Percentiles rank a stretch among this genome's conserved stretches.
Evolutionary conservation across 2,113 vertebrate species (phyloP).

Genomic region (Vulpes vulpes): DNA sequence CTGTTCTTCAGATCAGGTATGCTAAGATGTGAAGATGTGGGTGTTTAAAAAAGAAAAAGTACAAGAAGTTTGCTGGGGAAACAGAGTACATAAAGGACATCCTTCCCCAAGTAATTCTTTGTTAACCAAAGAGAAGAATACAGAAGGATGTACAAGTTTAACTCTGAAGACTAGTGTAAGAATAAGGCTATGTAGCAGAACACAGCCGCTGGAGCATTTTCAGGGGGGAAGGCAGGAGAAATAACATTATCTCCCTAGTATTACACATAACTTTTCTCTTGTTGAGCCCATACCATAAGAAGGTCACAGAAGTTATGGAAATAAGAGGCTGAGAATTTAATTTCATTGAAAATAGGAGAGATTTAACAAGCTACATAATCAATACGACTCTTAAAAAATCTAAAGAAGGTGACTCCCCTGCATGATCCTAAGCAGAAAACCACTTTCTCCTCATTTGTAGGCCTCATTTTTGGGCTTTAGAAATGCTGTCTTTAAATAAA

Average conservation of each 20-base stretch:
- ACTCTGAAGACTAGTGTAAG: conserved; percentile 18
- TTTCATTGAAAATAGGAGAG: not conserved
- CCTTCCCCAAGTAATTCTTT: not conserved
- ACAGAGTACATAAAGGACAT: not conserved
- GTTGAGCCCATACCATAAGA: not conserved
- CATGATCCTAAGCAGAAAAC: not conserved
- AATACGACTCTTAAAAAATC: conserved; percentile 28
- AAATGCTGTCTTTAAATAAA: conserved; percentile 38
- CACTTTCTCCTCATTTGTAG: not conserved
- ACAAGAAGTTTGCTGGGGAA: not conserved
- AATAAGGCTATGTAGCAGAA: not conserved
- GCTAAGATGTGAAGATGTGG: not conserved
- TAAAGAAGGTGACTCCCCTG: not conserved
- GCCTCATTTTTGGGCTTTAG: not conserved
- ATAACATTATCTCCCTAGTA: not conserved
- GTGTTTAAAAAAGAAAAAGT: not conserved
- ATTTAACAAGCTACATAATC: not conserved
- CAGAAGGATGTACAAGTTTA: not conserved
- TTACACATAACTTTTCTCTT: not conserved
- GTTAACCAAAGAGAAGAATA: not conserved
- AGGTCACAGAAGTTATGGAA: conserved; percentile 2
- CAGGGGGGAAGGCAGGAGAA: not conserved
- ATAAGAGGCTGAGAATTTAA: not conserved
- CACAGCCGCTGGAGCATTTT: not conserved
- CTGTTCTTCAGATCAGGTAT: conserved; percentile 1